Percentiles rank a stretch among this genome's conserved stretches.
Conservation (phyloP, 1,140 invertebrate genomes). For the Hetaerina americana region DNA sequence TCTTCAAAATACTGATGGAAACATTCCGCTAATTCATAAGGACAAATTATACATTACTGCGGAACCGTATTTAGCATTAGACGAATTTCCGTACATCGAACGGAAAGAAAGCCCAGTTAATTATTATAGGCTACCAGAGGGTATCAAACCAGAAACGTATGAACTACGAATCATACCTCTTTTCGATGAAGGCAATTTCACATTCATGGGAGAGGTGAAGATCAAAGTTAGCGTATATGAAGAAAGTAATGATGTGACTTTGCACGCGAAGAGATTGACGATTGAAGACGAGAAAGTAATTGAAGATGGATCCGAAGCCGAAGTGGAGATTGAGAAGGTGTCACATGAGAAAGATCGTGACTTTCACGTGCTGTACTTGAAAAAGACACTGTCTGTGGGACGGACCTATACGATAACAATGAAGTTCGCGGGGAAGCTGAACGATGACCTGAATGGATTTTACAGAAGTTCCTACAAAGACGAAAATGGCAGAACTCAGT, state of each 20-base stretch:
- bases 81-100: too few species aligned
- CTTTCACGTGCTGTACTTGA: not conserved
- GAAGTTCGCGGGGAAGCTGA: constrained; percentile 35
- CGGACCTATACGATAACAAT: constrained; percentile 32
- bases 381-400: constrained; percentile 20
- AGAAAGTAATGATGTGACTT: not conserved
- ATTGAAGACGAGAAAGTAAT: constrained; percentile 15
- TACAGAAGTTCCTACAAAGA: constrained; percentile 62
- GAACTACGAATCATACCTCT: not conserved
- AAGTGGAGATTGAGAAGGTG: not conserved
- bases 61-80: too few species aligned
- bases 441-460: constrained; percentile 55
- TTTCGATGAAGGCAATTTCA: not conserved
- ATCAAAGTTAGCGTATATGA: not conserved
- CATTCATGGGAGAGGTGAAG: not conserved
- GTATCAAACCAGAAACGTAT: not conserved
- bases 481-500: constrained; percentile 26
- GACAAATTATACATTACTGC: too few species aligned
- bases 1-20: too few species aligned
- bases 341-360: not conserved
- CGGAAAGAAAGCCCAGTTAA: too few species aligned
- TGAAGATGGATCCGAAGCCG: not conserved
- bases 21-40: too few species aligned
- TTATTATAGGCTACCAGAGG: not conserved
- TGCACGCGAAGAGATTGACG: constrained; percentile 2